phyloP scores from a whole-genome alignment of 1,140 invertebrate species.

The Leptinotarsa defecta region DNA sequence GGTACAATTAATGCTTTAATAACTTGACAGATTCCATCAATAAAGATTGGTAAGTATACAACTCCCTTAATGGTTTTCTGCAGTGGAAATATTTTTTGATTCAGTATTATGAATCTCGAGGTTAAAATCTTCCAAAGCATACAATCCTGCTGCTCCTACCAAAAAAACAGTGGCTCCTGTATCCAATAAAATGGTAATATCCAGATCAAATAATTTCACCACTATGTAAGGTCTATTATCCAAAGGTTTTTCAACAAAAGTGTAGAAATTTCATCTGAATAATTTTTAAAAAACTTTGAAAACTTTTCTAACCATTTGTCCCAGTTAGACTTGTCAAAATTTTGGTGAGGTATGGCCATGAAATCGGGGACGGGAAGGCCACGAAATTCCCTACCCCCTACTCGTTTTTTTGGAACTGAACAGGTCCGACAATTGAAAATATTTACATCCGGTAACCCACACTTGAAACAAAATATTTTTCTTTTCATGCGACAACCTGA shows the following conservation, averaged over 20 bases:
- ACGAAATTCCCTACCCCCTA: not conserved
- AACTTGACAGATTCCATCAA: not conserved
- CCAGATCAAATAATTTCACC: not conserved
- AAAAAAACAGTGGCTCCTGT: not conserved
- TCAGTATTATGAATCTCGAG: not conserved
- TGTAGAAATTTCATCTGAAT: not conserved
- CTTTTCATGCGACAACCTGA: too few relatives aligned
- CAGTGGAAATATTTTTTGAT: not conserved
- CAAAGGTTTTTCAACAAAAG: too few relatives aligned
- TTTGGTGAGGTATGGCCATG: too few relatives aligned
- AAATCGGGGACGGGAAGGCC: not conserved
- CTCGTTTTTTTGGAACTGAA: not conserved
- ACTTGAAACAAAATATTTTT: not conserved
- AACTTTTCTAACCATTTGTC: not conserved
- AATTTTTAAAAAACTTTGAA: not conserved
- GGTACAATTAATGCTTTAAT: not conserved
- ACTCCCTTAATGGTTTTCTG: not conserved
- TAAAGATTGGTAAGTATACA: not conserved
- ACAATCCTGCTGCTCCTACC: too few relatives aligned
- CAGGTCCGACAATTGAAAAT: not conserved
- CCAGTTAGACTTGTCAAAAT: not conserved
- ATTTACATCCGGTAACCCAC: not conserved
- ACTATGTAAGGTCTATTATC: too few relatives aligned
- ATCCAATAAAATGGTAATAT: not conserved
- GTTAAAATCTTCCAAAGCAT: too few relatives aligned